phyloP scores from a whole-genome alignment of 2,113 vertebrate genomes.

The Epinephelus fuscoguttatus region DNA sequence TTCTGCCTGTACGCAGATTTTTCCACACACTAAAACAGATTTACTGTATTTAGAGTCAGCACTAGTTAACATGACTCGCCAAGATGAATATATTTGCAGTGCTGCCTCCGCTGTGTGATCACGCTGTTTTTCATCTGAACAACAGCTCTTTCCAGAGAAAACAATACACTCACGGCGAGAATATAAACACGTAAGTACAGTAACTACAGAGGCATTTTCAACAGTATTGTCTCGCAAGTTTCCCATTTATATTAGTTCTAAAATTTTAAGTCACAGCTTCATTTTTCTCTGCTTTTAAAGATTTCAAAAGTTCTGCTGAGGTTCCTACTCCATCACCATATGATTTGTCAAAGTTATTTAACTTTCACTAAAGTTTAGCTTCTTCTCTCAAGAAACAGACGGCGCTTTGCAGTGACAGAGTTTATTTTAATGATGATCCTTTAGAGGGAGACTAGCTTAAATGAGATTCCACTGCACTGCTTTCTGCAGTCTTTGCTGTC shows the following conservation, averaged over 20 bases:
- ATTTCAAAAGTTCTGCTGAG: constrained; percentile 27
- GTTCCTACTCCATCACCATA: not conserved
- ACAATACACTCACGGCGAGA: constrained; percentile 1
- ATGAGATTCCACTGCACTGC: constrained; percentile 11
- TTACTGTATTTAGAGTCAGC: not conserved
- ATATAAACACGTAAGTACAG: constrained; percentile 17
- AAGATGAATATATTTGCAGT: constrained; percentile 14
- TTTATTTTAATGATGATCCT: constrained; percentile 41
- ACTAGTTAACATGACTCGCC: not conserved
- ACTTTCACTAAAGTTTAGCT: constrained; percentile 13
- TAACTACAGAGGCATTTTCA: not conserved
- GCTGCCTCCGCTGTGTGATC: constrained; percentile 13
- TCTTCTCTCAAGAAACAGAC: constrained; percentile 20
- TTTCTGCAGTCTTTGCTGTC: constrained; percentile 13
- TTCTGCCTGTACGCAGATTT: not conserved
- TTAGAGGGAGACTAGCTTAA: not conserved
- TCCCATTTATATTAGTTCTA: constrained; percentile 29
- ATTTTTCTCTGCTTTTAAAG: constrained; percentile 8
- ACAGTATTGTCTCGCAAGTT: not conserved
- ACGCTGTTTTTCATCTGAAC: constrained; percentile 32
- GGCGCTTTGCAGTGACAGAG: constrained; percentile 10
- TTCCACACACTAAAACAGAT: not conserved
- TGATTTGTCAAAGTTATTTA: constrained; percentile 39
- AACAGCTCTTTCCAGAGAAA: constrained; percentile 10
- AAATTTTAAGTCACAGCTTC: not conserved